A percentile compares a stretch with the other conserved stretches of the same genome.
phyloP scores from a whole-genome alignment of 2,888 invertebrate species.

The Brachynemurus nebulosus region DNA sequence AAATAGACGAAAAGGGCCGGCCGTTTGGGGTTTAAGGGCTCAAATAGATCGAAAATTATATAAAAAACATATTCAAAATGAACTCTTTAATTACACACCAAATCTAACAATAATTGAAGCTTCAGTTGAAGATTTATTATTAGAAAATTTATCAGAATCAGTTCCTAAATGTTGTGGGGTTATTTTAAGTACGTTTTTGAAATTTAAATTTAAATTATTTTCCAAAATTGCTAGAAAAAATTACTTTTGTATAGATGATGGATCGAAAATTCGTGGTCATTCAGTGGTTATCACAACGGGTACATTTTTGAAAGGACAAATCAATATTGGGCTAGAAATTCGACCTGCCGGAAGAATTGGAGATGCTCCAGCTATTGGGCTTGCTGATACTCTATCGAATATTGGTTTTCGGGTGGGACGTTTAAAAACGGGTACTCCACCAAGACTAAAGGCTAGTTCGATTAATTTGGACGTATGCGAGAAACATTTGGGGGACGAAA shows the following conservation, averaged over 20 bases:
- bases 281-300: slow-evolving; percentile 75
- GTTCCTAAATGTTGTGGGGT: slow-evolving; percentile 35
- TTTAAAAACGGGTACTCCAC: slow-evolving; percentile 80
- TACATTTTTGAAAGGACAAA: slow-evolving; percentile 74
- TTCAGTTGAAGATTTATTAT: slow-evolving; percentile 65
- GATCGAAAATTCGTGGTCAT: slow-evolving; percentile 40
- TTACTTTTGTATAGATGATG: slow-evolving; percentile 42
- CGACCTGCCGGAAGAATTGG: slow-evolving; percentile 70
- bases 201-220: slow-evolving; percentile 3
- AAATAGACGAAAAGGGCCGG: slow-evolving; percentile 72
- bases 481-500: slow-evolving; percentile 45
- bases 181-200: slow-evolving; percentile 31
- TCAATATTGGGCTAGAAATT: slow-evolving; percentile 63
- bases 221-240: slow-evolving; percentile 11
- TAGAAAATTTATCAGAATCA: slow-evolving; percentile 30
- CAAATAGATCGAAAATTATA: slow-evolving; percentile 77
- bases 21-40: slow-evolving; percentile 78
- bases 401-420: slow-evolving; percentile 62
- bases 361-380: slow-evolving; percentile 60
- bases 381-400: slow-evolving; percentile 56
- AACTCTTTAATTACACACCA: slow-evolving; percentile 44
- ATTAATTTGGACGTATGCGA: slow-evolving; percentile 49
- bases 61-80: slow-evolving; percentile 57
- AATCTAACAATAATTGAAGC: slow-evolving; percentile 54
- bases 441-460: slow-evolving; percentile 51